Percentiles rank a stretch among this genome's conserved stretches.
Conservation (phyloP, 2,113 vertebrate species). For the Alaudala cheleensis region DNA sequence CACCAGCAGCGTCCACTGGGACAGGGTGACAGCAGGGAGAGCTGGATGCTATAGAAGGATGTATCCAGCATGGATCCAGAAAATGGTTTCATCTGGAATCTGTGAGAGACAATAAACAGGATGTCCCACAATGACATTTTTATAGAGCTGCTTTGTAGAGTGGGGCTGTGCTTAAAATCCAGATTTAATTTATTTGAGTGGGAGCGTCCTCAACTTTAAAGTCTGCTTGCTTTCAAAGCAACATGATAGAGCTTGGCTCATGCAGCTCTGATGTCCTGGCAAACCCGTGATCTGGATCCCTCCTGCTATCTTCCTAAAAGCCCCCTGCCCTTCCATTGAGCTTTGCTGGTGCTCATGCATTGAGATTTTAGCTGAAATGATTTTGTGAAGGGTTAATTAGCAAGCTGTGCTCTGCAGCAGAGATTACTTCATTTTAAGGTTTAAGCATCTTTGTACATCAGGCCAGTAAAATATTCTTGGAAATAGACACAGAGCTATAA, state of each 20-base stretch:
- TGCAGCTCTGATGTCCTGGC: neutral
- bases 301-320: neutral
- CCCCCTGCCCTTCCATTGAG: neutral
- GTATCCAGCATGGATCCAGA: neutral
- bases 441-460: constrained; percentile 26
- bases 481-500: constrained; percentile 33
- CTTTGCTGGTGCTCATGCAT: rapidly evolving
- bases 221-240: constrained; percentile 23
- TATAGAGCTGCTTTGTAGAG: constrained; percentile 31
- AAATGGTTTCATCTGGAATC: neutral
- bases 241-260: neutral
- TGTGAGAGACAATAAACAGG: constrained; percentile 34
- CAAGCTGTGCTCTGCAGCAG: neutral
- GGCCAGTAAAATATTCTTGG: constrained; percentile 34
- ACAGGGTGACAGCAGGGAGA: neutral
- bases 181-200: constrained; percentile 46
- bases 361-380: neutral
- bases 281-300: neutral
- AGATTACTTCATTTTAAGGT: constrained; percentile 8
- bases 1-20: neutral
- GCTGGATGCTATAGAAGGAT: neutral
- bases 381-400: constrained; percentile 20
- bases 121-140: constrained; percentile 13
- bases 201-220: neutral
- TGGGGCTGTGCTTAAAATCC: neutral